phyloP scores from a whole-genome alignment of 2,113 vertebrate species.

The Todiramphus saurophagus region DNA sequence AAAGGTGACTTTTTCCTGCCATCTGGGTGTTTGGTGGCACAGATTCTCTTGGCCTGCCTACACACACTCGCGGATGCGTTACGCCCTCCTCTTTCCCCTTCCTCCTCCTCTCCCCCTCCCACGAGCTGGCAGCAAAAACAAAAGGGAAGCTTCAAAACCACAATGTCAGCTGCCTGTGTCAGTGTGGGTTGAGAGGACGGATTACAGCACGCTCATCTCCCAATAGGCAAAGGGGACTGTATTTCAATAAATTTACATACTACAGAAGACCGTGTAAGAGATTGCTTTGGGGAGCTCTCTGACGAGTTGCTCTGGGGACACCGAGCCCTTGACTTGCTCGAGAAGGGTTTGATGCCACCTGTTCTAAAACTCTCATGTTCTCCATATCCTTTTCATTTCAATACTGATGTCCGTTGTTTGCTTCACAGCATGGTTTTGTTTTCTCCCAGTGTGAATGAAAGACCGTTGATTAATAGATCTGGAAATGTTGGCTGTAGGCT shows the following conservation, averaged over 20 bases:
- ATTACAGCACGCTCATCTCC: constrained; percentile 56
- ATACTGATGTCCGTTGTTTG: not conserved
- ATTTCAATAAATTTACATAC: constrained; percentile 73
- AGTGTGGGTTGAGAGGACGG: constrained; percentile 61
- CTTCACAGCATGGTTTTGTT: not conserved
- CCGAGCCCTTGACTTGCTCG: not conserved
- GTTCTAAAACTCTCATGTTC: not conserved
- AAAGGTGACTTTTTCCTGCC: constrained; percentile 67
- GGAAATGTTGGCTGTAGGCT: not conserved
- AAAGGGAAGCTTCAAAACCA: constrained; percentile 63
- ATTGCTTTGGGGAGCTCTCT: constrained; percentile 62
- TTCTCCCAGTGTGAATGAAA: not conserved
- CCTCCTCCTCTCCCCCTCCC: constrained; percentile 41
- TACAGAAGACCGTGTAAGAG: constrained; percentile 45
- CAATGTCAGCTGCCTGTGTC: constrained; percentile 60
- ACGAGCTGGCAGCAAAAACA: constrained; percentile 54
- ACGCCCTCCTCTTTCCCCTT: constrained; percentile 32
- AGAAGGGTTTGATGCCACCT: constrained; percentile 53
- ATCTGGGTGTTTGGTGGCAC: constrained; percentile 58
- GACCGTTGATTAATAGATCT: not conserved
- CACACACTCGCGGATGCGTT: not conserved
- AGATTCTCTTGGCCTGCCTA: constrained; percentile 66
- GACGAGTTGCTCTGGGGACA: not conserved
- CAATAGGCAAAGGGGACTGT: constrained; percentile 46
- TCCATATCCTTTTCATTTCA: not conserved